phyloP scores from a whole-genome alignment of 2,113 vertebrate genomes.

The Camelus dromedarius region DNA sequence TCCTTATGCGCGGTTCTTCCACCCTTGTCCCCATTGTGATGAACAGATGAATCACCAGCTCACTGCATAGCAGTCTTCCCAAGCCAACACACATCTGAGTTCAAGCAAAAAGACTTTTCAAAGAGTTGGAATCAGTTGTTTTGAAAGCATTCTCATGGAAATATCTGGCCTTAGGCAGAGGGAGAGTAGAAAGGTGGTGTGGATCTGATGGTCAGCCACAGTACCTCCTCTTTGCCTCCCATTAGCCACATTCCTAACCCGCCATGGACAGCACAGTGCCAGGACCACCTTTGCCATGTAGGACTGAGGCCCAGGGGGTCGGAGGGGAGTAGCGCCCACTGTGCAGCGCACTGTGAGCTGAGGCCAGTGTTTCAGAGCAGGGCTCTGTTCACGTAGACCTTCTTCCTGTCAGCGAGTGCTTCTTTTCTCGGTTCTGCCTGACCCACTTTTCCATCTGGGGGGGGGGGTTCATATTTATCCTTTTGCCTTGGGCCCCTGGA shows the following conservation, averaged over 20 bases:
- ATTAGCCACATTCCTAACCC: neutral
- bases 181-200: neutral
- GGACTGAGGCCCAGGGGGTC: neutral
- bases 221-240: neutral
- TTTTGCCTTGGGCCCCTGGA: neutral
- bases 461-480: neutral
- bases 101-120: neutral
- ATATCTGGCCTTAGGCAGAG: neutral
- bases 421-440: neutral
- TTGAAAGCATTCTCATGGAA: rapidly evolving
- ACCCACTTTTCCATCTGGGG: neutral
- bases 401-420: neutral
- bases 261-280: neutral
- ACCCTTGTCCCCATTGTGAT: neutral
- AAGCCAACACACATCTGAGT: neutral
- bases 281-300: rapidly evolving
- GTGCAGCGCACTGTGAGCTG: rapidly evolving
- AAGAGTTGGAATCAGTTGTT: neutral
- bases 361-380: neutral
- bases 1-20: neutral
- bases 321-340: neutral
- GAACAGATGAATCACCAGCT: neutral
- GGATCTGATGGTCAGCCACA: neutral
- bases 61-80: neutral
- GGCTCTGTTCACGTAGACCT: neutral